These are phyloP conservation scores for Chaetodon trifasciatus DNA, from an alignment of 2,797 vertebrate species.

Conservation along the genomic window DNA sequence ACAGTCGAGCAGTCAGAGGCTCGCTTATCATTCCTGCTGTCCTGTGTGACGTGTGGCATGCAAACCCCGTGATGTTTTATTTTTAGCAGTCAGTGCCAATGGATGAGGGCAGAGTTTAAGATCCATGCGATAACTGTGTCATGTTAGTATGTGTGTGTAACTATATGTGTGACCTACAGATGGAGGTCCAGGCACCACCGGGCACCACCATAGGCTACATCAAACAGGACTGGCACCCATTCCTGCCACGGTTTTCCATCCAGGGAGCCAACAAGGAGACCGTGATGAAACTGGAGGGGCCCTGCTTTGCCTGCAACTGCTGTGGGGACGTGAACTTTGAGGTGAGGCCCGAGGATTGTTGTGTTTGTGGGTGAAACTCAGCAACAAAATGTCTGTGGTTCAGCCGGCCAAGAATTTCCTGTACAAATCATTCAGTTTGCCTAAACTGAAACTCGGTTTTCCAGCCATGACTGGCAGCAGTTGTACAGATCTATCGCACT, in stretches of 20 bases:
- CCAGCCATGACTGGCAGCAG: not conserved
- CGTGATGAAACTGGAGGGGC: constrained; percentile 88
- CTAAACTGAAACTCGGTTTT: not conserved
- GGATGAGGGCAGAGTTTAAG: not conserved
- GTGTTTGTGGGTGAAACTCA: not conserved
- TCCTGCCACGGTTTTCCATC: constrained; percentile 90
- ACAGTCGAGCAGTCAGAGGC: constrained; percentile 39
- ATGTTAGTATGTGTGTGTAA: not conserved
- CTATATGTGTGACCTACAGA: constrained; percentile 68
- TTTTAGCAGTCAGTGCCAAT: constrained; percentile 33
- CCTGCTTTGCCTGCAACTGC: constrained; percentile 92
- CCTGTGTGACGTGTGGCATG: not conserved
- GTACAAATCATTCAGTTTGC: not conserved
- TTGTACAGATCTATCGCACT: too few species aligned
- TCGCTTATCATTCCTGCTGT: constrained; percentile 41
- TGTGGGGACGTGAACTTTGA: constrained; percentile 93
- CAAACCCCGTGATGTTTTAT: constrained; percentile 43
- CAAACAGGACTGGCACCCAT: constrained; percentile 92
- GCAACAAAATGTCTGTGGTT: not conserved
- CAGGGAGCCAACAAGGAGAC: constrained; percentile 88
- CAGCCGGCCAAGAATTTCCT: not conserved
- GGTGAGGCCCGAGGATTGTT: constrained; percentile 72
- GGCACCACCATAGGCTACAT: constrained; percentile 91
- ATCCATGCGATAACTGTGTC: not conserved
- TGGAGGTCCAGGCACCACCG: constrained; percentile 92